Evolutionary conservation across 2,797 vertebrate species (phyloP).

Genomic region (Enteromius afrohamiltoni): DNA sequence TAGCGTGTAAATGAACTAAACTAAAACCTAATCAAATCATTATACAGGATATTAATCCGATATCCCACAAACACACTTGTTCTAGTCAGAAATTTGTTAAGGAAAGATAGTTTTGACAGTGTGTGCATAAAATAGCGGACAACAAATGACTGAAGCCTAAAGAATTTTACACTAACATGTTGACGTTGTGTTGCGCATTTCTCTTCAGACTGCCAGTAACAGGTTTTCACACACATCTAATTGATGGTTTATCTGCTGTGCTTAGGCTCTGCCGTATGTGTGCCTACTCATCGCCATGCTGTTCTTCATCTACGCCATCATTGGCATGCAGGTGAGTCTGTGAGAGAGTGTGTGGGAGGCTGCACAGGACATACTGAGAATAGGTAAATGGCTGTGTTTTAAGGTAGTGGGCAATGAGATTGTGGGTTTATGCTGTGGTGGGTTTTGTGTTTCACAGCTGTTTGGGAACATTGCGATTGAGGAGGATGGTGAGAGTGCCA

Average conservation of each 20-base stretch:
- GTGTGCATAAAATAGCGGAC: background rate
- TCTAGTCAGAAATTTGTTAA: background rate
- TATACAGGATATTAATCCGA: background rate
- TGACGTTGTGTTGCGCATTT: background rate
- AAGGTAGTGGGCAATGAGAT: background rate
- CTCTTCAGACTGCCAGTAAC: background rate
- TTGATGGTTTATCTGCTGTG: slow-evolving; percentile 16
- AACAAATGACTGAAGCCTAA: background rate
- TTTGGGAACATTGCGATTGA: slow-evolving; percentile 91
- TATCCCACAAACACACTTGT: background rate
- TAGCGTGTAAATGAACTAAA: background rate
- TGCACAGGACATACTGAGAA: background rate
- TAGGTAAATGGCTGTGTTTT: background rate
- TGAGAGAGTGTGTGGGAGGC: background rate
- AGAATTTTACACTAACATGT: background rate
- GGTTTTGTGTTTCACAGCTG: slow-evolving; percentile 75
- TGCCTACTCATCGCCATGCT: slow-evolving; percentile 97
- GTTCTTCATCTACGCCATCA: slow-evolving; percentile 98
- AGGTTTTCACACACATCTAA: slow-evolving; percentile 21
- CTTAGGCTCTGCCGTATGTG: slow-evolving; percentile 92
- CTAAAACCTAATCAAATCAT: background rate
- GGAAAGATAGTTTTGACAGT: background rate
- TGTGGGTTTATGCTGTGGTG: slow-evolving; percentile 33
- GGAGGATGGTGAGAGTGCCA: slow-evolving; percentile 84
- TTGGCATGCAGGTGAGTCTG: slow-evolving; percentile 92